phyloP scores from a whole-genome alignment of 2,797 vertebrate genomes.

The Allobates femoralis region DNA sequence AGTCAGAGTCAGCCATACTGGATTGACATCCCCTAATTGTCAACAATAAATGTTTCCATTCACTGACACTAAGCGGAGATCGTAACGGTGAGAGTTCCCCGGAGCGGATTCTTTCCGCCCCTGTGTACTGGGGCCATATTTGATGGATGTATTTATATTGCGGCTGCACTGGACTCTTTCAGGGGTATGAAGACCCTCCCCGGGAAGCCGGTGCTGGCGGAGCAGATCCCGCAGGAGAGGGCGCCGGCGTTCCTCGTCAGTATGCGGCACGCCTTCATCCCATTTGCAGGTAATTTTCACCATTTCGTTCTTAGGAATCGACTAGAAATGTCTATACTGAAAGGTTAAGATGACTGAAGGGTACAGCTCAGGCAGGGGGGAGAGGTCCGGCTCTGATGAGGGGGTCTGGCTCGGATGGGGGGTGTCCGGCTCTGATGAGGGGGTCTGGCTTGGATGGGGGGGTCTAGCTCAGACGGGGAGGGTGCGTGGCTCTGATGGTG shows the following conservation, averaged over 20 bases:
- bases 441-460: no score
- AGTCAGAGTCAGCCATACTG: background rate
- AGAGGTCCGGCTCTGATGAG: no score
- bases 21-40: background rate
- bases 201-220: slow-evolving; percentile 52
- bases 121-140: background rate
- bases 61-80: background rate
- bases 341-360: no score
- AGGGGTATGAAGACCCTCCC: slow-evolving; percentile 1
- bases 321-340: background rate
- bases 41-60: background rate
- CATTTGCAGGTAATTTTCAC: slow-evolving; percentile 85
- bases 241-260: slow-evolving; percentile 87
- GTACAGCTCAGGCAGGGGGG: no score
- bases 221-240: slow-evolving; percentile 69
- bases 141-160: background rate
- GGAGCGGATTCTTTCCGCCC: background rate
- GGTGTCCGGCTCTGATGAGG: no score
- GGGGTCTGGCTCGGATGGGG: no score
- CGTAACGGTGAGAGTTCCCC: background rate
- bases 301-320: background rate
- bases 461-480: no score
- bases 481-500: no score
- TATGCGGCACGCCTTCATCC: slow-evolving; percentile 94
- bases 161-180: background rate